Conservation (phyloP, 2,888 invertebrate genomes). For the Limnephilus lunatus region DNA sequence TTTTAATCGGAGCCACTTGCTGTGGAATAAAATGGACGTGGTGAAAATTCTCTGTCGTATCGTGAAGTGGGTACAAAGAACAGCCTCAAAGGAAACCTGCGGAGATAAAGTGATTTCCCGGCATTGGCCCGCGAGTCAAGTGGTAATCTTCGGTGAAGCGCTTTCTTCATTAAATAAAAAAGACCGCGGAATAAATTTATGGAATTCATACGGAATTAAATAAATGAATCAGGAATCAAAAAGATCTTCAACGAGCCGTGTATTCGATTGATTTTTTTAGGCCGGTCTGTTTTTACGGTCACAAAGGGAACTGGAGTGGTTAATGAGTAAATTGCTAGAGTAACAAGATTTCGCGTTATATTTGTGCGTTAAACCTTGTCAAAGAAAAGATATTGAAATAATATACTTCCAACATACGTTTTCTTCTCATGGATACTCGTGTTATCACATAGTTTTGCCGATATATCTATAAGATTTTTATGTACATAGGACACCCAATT, state of each 20-base stretch:
- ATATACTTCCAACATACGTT: background rate
- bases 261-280: constrained; percentile 47
- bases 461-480: too few relatives aligned
- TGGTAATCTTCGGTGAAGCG: constrained; percentile 64
- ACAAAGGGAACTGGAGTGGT: background rate
- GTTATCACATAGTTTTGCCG: too few relatives aligned
- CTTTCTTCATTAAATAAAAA: constrained; percentile 66
- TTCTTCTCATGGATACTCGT: background rate
- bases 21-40: background rate
- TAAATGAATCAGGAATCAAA: constrained; percentile 61
- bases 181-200: constrained; percentile 63
- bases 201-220: constrained; percentile 64
- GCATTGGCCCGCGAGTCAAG: constrained; percentile 63
- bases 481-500: too few relatives aligned
- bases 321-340: background rate
- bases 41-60: constrained; percentile 55
- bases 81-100: constrained; percentile 62
- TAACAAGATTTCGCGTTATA: background rate
- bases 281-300: background rate
- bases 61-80: constrained; percentile 62
- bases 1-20: background rate
- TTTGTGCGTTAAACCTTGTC: background rate
- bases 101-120: constrained; percentile 65
- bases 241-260: constrained; percentile 48
- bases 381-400: background rate